These are phyloP conservation scores for Nymphalis io DNA, from an alignment of 1,140 invertebrate species.

Conservation along the genomic window DNA sequence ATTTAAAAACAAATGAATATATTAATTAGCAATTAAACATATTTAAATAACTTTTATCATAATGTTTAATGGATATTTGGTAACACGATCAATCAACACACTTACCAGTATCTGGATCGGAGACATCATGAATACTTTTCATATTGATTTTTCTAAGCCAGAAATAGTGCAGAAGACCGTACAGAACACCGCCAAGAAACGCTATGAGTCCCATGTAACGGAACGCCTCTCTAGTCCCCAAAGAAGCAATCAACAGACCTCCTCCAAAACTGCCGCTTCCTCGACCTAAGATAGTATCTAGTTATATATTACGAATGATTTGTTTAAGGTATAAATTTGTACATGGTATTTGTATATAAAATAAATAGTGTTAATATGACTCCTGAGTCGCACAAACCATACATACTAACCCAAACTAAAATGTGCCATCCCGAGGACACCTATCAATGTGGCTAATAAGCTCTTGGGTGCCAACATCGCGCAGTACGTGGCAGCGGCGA, in stretches of 20 bases:
- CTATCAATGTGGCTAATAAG: conserved; percentile 90
- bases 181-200: conserved; percentile 85
- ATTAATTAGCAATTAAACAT: too few species aligned
- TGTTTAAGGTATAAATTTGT: background rate
- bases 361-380: too few species aligned
- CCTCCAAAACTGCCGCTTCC: conserved; percentile 91
- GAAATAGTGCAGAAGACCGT: conserved; percentile 86
- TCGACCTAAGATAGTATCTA: conserved; percentile 77
- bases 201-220: conserved; percentile 88
- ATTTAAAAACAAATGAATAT: too few species aligned
- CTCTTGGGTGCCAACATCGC: conserved; percentile 89
- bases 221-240: conserved; percentile 87
- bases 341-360: too few species aligned
- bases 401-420: conserved; percentile 86
- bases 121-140: conserved; percentile 56
- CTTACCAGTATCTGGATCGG: conserved; percentile 64
- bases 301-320: conserved; percentile 1
- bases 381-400: too few species aligned
- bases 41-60: too few species aligned
- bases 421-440: conserved; percentile 90
- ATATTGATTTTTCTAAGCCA: conserved; percentile 85
- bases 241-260: conserved; percentile 86
- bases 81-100: background rate
- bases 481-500: conserved; percentile 92
- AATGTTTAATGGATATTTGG: too few species aligned